Evolutionary conservation across 2,888 invertebrate species (phyloP).

Genomic region (Geophilus truncorum): DNA sequence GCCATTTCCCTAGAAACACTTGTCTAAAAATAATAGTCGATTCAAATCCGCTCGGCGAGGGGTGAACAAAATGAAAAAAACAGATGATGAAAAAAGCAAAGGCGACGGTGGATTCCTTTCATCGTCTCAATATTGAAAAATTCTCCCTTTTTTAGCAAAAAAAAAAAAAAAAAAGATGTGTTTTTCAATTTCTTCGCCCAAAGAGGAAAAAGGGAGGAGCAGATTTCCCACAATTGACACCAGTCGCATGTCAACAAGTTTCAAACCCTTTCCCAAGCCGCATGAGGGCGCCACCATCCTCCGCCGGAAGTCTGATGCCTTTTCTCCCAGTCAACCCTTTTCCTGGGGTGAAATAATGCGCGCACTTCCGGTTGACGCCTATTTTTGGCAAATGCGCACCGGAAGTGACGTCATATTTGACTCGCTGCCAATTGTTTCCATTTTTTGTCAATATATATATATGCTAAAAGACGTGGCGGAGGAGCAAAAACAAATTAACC

Average conservation of each 20-base stretch:
- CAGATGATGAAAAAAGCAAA: background rate
- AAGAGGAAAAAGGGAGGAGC: background rate
- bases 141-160: no score
- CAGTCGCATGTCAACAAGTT: background rate
- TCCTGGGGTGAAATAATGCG: background rate
- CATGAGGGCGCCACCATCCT: background rate
- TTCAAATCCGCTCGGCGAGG: background rate
- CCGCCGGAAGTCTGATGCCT: background rate
- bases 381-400: background rate
- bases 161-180: background rate
- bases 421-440: constrained; percentile 2
- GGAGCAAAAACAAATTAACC: background rate
- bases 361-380: background rate
- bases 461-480: background rate
- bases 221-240: background rate
- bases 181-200: background rate
- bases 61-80: background rate
- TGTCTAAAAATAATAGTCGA: background rate
- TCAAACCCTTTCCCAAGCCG: background rate
- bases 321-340: background rate
- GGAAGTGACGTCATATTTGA: background rate
- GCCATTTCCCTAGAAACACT: background rate
- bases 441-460: background rate
- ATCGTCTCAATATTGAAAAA: background rate
- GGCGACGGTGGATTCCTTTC: background rate